Base-by-base conservation (phyloP, 2,797 vertebrate genomes). In the Hylomyscus alleni region DNA sequence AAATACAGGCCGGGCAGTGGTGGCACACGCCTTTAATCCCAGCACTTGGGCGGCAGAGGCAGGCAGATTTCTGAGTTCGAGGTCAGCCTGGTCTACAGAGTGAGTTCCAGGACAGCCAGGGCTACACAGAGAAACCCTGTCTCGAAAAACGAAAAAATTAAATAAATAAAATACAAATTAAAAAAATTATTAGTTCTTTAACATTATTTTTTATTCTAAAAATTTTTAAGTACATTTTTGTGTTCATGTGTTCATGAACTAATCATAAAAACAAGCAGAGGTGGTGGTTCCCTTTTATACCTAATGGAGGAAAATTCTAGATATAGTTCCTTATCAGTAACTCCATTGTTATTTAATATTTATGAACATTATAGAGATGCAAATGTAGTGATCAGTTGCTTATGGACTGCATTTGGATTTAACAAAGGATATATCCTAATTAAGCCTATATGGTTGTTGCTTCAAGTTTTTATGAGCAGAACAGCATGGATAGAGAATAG, bases 161-260 rank as follows among this genome's bases (percentile, higher is more conserved):
- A 72, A 20, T 72, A 37, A 20, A 10, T 72, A 20, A 37, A 72
- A 72, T 20, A 72, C n/a, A n/a, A n/a, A 72, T n/a, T 72, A 72
- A 37, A 72, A n/a, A 72, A 9, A 4, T 34, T 60, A 73, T 86
- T 77, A 88, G 13, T 31, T 7, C 20, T 80, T 86, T 84, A 88
- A 26, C 19, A 58, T 54, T 47, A 5, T 69, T n/a, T 82, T 9
- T 90, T 89, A 80, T 47, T 90, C 5, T 93, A n/a, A 90, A 94
- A 88, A 19, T 76, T 58, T 85, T 19, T 24, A 84, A 76, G 10
- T 81, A 2, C 60, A 20, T 67, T 94, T 95, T 88, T 37, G 13
- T 52, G 93, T 95, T 96, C 56, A 75, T 89, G 44, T 77, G 13
- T 83, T 93, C 34, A 87, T 94, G 31, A 89, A 76, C 95, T 96